A percentile compares a stretch with the other conserved stretches of the same genome.
Conservation (phyloP, 2,113 vertebrate species). For the Sander lucioperca region DNA sequence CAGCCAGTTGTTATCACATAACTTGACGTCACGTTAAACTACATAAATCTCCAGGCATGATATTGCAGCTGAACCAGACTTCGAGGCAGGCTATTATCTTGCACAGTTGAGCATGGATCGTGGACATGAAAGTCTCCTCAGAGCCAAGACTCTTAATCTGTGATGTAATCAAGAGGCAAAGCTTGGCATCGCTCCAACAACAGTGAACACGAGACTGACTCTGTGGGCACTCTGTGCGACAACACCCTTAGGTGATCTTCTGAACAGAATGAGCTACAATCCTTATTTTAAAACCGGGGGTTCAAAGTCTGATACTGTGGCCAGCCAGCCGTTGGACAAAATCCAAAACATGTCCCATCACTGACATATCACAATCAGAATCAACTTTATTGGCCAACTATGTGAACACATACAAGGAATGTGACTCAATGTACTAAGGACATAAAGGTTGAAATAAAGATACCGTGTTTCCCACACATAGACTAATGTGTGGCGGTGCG, state of each 20-base stretch:
- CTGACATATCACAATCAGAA: background rate
- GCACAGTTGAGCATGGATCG: constrained; percentile 30
- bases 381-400: background rate
- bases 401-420: background rate
- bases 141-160: constrained; percentile 52
- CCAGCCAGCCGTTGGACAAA: background rate
- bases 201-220: constrained; percentile 26
- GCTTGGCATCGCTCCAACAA: constrained; percentile 28
- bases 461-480: no score
- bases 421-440: no score
- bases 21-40: constrained; percentile 1
- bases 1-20: background rate
- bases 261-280: background rate
- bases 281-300: background rate
- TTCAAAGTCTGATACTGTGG: background rate
- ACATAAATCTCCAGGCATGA: background rate
- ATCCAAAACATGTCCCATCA: background rate
- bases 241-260: constrained; percentile 23
- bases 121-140: constrained; percentile 46
- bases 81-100: constrained; percentile 34
- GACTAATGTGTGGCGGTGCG: no score
- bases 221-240: constrained; percentile 13
- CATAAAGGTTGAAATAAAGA: no score
- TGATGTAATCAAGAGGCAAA: constrained; percentile 68
- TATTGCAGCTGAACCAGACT: constrained; percentile 26